Evolutionary conservation across 1,140 invertebrate genomes (phyloP).

Genomic region (Mylabris phalerata): DNA sequence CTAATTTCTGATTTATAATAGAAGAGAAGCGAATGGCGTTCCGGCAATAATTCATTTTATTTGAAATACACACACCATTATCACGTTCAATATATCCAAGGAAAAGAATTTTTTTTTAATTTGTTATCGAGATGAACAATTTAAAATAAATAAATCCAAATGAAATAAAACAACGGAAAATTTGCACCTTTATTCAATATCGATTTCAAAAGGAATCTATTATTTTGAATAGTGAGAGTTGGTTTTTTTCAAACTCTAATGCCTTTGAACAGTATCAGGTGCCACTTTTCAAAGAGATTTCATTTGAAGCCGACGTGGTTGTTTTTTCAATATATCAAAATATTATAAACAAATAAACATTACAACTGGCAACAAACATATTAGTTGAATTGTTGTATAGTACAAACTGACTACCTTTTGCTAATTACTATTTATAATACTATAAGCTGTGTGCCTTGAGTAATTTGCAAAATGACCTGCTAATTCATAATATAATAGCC

Average conservation of each 20-base stretch:
- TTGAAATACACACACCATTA: too few relatives aligned
- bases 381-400: constrained; percentile 41
- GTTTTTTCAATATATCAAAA: not conserved
- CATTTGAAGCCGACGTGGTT: constrained; percentile 7
- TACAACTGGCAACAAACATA: constrained; percentile 24
- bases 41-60: not conserved
- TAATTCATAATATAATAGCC: constrained; percentile 38
- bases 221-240: constrained; percentile 7
- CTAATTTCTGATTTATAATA: not conserved
- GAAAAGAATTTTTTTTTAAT: too few relatives aligned
- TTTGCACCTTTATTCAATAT: not conserved
- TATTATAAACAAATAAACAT: constrained; percentile 1
- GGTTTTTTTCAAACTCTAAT: not conserved
- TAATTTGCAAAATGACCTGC: constrained; percentile 43
- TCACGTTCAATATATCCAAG: too few relatives aligned
- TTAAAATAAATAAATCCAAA: too few relatives aligned
- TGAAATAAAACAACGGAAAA: too few relatives aligned
- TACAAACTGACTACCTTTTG: constrained; percentile 43
- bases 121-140: too few relatives aligned
- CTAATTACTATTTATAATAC: constrained; percentile 44
- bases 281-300: constrained; percentile 12
- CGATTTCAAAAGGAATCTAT: constrained; percentile 4
- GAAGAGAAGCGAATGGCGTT: constrained; percentile 1
- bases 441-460: constrained; percentile 43
- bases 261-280: constrained; percentile 7